phyloP scores from a whole-genome alignment of 2,113 vertebrate species.

The Ancistrus triradiatus region DNA sequence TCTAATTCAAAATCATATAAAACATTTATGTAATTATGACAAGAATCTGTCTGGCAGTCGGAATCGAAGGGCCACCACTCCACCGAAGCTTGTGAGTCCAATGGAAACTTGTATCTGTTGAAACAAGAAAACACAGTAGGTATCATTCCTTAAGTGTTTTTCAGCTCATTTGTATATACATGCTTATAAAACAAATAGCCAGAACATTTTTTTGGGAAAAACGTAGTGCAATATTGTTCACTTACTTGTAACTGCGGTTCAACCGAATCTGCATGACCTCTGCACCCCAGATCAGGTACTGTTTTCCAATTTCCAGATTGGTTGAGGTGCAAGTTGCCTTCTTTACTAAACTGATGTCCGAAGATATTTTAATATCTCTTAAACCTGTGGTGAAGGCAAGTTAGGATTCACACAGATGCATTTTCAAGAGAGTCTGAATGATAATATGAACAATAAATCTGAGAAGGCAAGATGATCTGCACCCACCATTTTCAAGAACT shows the following conservation, averaged over 20 bases:
- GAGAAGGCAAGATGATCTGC: background rate
- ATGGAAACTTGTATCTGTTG: slow-evolving; percentile 79
- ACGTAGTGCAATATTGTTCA: background rate
- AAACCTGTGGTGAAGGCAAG: slow-evolving; percentile 53
- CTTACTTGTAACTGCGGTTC: slow-evolving; percentile 40
- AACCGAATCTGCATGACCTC: slow-evolving; percentile 59
- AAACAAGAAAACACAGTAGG: background rate
- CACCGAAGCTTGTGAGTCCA: slow-evolving; percentile 81
- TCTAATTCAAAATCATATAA: slow-evolving; percentile 35
- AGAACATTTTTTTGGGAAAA: no score
- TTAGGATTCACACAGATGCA: background rate
- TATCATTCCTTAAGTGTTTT: background rate
- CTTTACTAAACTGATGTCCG: slow-evolving; percentile 76
- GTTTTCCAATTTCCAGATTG: slow-evolving; percentile 61
- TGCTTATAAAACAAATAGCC: no score
- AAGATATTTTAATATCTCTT: slow-evolving; percentile 55
- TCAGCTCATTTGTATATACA: no score
- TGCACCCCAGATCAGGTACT: slow-evolving; percentile 85
- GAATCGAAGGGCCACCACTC: slow-evolving; percentile 75
- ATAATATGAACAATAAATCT: no score
- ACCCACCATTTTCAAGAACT: slow-evolving; percentile 75
- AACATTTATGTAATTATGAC: slow-evolving; percentile 24
- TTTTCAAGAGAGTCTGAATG: background rate
- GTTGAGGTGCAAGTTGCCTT: slow-evolving; percentile 74
- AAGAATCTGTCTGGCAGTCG: slow-evolving; percentile 26